Base-by-base conservation (phyloP, 2,888 invertebrate species). In the Agrenia bidenticulata region DNA sequence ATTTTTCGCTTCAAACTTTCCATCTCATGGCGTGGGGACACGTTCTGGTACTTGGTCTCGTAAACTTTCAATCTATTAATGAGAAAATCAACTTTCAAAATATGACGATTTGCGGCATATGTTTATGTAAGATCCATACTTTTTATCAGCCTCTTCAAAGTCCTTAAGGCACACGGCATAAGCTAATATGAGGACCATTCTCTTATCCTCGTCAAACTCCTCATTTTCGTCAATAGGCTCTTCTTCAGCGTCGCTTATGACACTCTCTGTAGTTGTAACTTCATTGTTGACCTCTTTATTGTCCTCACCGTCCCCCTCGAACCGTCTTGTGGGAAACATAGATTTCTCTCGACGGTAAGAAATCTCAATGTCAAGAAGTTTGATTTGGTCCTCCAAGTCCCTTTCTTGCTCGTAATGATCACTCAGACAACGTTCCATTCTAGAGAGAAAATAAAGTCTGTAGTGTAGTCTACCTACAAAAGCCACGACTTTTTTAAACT, bases 11-110 rank as follows among this genome's bases (percentile, higher is more conserved):
- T 61, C 39, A 72, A 32, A 4, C n/a, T 50, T 49, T 67, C 66
- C 24, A 62, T 61, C 17, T 72, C 72, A 15, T 64, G 65, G 13
- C 64, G 65, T 9, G 72, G 72, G 4, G 72, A 57, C 0, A 72
- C 72, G 19, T 69, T 64, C 9, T 69, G 58, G 51, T 71, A 74
- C 24, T 70, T 67, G 4, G 64, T 67, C 64, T 74, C 72, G 11
- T 65, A 62, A 15, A 65, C 23, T 9, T 55, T 53, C 9, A 71
- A 37, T 27, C 72, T 69, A n/a, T 59, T 45, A 15, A 19, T 41
- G 24, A 50, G 17, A 27, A 58, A 15, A 42, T 17, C 5, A 58
- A 58, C 2, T 19, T 58, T 23, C 9, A 13, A 39, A 9, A 39
- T 39, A 11, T 9, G 9, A 11, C 11, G 9, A 39, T 13, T 11